Percentiles rank a stretch among this genome's conserved stretches.
phyloP scores from a whole-genome alignment of 1,140 invertebrate genomes.

The Solenopsis invicta region DNA sequence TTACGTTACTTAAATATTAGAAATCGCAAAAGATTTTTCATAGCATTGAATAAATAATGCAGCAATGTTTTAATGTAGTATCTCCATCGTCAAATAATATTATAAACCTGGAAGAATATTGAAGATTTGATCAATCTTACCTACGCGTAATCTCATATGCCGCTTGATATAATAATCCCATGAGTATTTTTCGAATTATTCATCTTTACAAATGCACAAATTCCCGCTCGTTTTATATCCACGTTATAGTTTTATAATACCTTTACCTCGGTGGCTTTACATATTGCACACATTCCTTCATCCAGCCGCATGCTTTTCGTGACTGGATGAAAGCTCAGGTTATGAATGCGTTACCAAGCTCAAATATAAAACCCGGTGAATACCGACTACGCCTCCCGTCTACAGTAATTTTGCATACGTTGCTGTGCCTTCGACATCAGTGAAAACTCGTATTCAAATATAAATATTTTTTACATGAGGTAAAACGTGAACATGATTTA shows the following conservation, averaged over 20 bases:
- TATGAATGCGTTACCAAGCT: slow-evolving; percentile 35
- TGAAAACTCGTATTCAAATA: not conserved
- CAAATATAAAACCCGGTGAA: slow-evolving; percentile 1
- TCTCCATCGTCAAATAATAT: not conserved
- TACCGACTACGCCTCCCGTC: not conserved
- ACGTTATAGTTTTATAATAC: slow-evolving; percentile 8
- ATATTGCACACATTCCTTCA: slow-evolving; percentile 36
- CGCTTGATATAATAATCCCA: not conserved
- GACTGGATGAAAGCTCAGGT: slow-evolving; percentile 18
- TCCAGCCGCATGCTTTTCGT: slow-evolving; percentile 23
- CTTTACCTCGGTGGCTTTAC: not conserved
- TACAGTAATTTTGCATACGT: not conserved
- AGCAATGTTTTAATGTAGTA: not conserved
- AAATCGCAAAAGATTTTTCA: not conserved
- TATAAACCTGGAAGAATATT: not conserved
- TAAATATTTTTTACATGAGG: not conserved
- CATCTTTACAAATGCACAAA: not conserved
- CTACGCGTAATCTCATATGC: not conserved
- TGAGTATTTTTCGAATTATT: not conserved
- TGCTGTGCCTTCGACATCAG: not conserved
- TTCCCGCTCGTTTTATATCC: not conserved
- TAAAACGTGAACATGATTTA: not conserved
- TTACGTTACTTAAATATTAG: slow-evolving; percentile 18
- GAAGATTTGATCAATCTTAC: not conserved
- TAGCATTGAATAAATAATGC: too few relatives aligned